Base-by-base conservation (phyloP, 2,113 vertebrate species). In the Clarias batrachus region DNA sequence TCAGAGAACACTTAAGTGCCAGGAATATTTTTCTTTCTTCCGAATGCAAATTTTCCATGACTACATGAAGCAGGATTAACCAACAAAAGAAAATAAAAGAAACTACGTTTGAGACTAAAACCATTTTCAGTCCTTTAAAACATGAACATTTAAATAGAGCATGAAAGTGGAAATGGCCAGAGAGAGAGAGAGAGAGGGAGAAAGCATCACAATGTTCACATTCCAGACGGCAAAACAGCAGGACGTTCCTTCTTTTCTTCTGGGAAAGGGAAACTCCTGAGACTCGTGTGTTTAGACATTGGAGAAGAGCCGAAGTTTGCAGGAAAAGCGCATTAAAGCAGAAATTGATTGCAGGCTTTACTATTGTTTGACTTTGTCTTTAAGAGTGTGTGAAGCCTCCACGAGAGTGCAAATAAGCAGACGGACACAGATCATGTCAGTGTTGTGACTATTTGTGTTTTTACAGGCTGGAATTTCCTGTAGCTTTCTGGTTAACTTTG, bases 311-410 rank as follows among this genome's bases (percentile, higher is more conserved):
- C 83, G 21, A 89, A 41, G 21, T 57, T 82, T 3, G 2, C n/a
- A 87, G 93, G 93, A 94, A 94, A 90, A 83, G 27, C 63, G 87
- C 90, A 91, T 94, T 93, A 93, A 93, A 92, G 91, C 87, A 91
- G 86, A 89, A 91, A 92, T 93, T 88, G 88, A 85, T 91, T 82
- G 74, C 88, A 86, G 88, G 66, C 74, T 68, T 84, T 86, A 86
- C 91, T 89, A 84, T 93, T 94, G 91, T 93, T 92, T 62, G 85
- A 91, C 89, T 85, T 90, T 89, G 52, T 48, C 62, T 74, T 62
- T 82, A 84, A 60, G 56, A 77, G 81, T 19, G 54, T 37, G 63
- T n/a, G 73, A 63, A 73, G 84, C 82, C 65, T 70, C 66, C 52
- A 73, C 3, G 83, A 86, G 81, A 78, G 33, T 80, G 52, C 25